Evolutionary conservation across 1,140 invertebrate species (phyloP).

Genomic region (Camponotus vicinus): DNA sequence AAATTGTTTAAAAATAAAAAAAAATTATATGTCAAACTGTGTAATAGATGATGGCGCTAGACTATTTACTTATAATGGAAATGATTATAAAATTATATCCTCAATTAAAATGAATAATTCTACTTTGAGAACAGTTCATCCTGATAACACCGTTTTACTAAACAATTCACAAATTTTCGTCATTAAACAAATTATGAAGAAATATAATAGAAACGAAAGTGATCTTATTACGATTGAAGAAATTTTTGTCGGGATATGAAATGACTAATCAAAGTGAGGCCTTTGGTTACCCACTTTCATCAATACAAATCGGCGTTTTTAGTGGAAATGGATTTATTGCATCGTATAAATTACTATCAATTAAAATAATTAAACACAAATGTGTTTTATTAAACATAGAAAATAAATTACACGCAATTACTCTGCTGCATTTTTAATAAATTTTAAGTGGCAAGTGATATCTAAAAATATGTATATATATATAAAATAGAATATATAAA

Average conservation of each 20-base stretch:
- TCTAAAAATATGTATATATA: too few species aligned
- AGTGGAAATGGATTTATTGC: neutral
- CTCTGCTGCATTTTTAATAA: constrained; percentile 10
- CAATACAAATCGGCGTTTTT: neutral
- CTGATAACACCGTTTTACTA: neutral
- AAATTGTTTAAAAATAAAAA: neutral
- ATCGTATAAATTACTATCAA: neutral
- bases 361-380: neutral
- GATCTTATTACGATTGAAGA: neutral
- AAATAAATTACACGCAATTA: neutral
- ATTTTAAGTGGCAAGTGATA: too few species aligned
- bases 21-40: neutral
- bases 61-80: neutral
- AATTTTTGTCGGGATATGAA: constrained; percentile 2
- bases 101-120: neutral
- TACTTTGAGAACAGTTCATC: neutral
- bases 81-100: constrained; percentile 17
- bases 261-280: neutral
- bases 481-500: too few species aligned
- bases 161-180: neutral
- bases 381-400: neutral
- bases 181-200: neutral
- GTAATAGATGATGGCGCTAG: neutral
- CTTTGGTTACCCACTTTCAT: constrained; percentile 8
- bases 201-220: neutral